phyloP scores from a whole-genome alignment of 1,140 invertebrate genomes.

The Bradynema listronoti region DNA sequence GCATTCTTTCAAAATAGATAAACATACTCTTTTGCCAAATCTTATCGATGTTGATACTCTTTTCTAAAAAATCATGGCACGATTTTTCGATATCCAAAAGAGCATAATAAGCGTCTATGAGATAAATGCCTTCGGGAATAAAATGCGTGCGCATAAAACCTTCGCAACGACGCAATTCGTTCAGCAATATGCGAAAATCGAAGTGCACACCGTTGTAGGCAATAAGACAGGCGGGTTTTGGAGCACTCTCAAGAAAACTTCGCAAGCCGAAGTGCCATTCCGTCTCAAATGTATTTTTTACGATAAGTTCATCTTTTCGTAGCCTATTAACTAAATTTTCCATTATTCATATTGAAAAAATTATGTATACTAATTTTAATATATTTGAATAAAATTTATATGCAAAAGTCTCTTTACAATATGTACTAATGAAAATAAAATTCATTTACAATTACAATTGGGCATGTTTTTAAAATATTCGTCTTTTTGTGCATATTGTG shows the following conservation, averaged over 20 bases:
- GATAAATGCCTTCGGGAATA: slow-evolving; percentile 30
- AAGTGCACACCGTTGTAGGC: slow-evolving; percentile 43
- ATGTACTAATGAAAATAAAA: slow-evolving; percentile 7
- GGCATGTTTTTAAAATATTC: background rate
- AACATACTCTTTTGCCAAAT: no score
- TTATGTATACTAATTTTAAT: background rate
- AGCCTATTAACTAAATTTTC: slow-evolving; percentile 15
- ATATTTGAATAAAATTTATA: slow-evolving; percentile 4
- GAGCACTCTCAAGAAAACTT: slow-evolving; percentile 25
- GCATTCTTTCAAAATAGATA: no score
- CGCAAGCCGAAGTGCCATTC: slow-evolving; percentile 42
- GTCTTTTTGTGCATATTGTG: slow-evolving; percentile 22
- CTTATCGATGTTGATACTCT: no score
- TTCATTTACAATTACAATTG: slow-evolving; percentile 8
- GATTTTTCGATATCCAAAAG: slow-evolving; percentile 33
- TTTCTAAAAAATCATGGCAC: slow-evolving; percentile 9
- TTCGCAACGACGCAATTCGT: slow-evolving; percentile 23
- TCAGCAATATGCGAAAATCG: slow-evolving; percentile 38
- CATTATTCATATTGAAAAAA: background rate
- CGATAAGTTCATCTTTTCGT: slow-evolving; percentile 15
- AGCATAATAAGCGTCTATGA: slow-evolving; percentile 27
- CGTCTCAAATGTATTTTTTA: slow-evolving; percentile 32
- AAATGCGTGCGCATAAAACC: slow-evolving; percentile 10
- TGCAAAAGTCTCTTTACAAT: background rate
- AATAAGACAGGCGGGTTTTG: slow-evolving; percentile 40